phyloP scores from a whole-genome alignment of 53 echinoderm and acorn worm genomes.

The Echinarachnius parma region DNA sequence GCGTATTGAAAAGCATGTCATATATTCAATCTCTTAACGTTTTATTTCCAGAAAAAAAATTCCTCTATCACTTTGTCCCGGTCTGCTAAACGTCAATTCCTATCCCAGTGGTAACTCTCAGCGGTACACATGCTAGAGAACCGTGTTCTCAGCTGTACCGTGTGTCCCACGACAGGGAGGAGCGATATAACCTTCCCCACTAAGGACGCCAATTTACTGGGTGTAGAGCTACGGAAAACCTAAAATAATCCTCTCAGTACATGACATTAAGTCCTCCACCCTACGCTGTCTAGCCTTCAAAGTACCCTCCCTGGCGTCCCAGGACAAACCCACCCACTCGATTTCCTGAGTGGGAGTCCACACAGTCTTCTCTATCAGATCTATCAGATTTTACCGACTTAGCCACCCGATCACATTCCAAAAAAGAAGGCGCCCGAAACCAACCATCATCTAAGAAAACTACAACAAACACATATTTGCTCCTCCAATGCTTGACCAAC shows the following conservation, averaged over 20 bases:
- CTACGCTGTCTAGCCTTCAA: neutral
- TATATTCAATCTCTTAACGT: neutral
- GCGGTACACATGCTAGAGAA: neutral
- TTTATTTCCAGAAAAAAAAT: conserved; percentile 8
- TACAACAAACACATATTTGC: too few species aligned
- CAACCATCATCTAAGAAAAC: too few species aligned
- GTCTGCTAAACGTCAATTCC: neutral
- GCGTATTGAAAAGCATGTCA: neutral
- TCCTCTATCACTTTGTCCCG: neutral
- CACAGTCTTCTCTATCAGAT: neutral
- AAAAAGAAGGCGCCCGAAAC: too few species aligned
- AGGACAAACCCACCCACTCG: neutral
- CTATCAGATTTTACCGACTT: too few species aligned
- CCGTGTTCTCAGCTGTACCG: neutral
- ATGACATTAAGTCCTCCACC: neutral
- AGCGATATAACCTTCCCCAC: neutral
- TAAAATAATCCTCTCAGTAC: neutral
- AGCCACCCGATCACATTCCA: too few species aligned
- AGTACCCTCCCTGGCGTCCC: neutral
- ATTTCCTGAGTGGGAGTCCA: neutral
- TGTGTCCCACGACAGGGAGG: neutral
- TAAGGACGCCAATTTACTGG: neutral
- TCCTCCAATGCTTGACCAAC: too few species aligned
- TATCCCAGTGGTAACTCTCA: neutral
- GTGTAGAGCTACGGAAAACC: neutral